These are phyloP conservation scores for Phrynosoma blainvillii DNA, from an alignment of 2,113 vertebrate species.

Conservation along the genomic window DNA sequence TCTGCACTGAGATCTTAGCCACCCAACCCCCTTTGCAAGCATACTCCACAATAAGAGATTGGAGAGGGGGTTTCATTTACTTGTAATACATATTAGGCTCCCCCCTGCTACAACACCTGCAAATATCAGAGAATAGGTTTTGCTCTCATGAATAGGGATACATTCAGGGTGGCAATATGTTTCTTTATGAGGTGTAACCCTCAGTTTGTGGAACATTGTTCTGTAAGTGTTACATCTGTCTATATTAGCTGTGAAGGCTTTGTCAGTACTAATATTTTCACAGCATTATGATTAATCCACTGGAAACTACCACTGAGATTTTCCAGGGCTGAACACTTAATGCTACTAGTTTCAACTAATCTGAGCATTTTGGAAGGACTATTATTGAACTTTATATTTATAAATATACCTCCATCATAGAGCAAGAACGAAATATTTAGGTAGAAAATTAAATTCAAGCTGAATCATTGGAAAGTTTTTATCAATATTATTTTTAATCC, in stretches of 20 bases:
- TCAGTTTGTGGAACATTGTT: slow-evolving; percentile 36
- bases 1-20: slow-evolving; percentile 3
- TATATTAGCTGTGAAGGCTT: slow-evolving; percentile 57
- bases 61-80: slow-evolving; percentile 35
- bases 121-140: slow-evolving; percentile 46
- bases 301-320: slow-evolving; percentile 11
- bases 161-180: slow-evolving; percentile 32
- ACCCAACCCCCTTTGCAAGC: slow-evolving; percentile 40
- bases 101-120: slow-evolving; percentile 50
- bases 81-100: slow-evolving; percentile 49
- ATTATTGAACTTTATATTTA: background rate
- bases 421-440: slow-evolving; percentile 20
- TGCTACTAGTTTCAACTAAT: slow-evolving; percentile 8
- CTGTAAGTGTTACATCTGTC: slow-evolving; percentile 36
- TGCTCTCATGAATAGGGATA: slow-evolving; percentile 26
- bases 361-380: background rate
- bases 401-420: slow-evolving; percentile 25
- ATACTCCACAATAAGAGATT: slow-evolving; percentile 44
- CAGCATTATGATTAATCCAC: slow-evolving; percentile 37
- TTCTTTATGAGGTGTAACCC: slow-evolving; percentile 51
- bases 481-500: background rate
- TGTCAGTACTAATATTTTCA: slow-evolving; percentile 54
- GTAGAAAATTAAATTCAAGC: background rate
- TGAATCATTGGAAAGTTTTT: background rate
- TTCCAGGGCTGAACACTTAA: slow-evolving; percentile 34